Conservation (phyloP, 2,888 invertebrate species). For the Drosophila eohydei region DNA sequence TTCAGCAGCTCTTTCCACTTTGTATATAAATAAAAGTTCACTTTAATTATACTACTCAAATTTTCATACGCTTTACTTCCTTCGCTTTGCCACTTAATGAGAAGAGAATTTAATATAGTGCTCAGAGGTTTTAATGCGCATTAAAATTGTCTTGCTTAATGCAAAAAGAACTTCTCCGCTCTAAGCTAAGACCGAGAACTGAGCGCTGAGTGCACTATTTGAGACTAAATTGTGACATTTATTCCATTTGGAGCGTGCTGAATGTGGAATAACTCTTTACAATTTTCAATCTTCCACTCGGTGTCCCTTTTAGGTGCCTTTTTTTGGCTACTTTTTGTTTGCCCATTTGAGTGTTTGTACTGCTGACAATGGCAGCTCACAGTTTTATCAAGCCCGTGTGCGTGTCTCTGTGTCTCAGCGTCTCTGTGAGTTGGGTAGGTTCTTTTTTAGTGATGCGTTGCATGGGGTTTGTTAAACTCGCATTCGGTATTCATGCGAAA, state of each 20-base stretch:
- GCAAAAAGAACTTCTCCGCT: background rate
- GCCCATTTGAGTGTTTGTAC: slow-evolving; percentile 57
- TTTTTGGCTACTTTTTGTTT: slow-evolving; percentile 53
- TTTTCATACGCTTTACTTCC: background rate
- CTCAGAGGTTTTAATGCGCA: background rate
- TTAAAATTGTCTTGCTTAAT: background rate
- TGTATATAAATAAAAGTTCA: background rate
- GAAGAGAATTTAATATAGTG: background rate
- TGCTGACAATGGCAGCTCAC: slow-evolving; percentile 57
- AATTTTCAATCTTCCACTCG: slow-evolving; percentile 41
- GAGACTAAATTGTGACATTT: slow-evolving; percentile 47
- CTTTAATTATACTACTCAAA: background rate
- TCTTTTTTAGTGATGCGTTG: slow-evolving; percentile 21
- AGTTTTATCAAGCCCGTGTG: slow-evolving; percentile 38
- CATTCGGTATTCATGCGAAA: slow-evolving; percentile 74
- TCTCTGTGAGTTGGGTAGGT: slow-evolving; percentile 4
- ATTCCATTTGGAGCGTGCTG: slow-evolving; percentile 35
- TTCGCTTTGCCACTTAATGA: background rate
- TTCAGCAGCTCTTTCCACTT: background rate
- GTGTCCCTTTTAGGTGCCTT: slow-evolving; percentile 11
- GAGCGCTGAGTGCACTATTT: slow-evolving; percentile 31
- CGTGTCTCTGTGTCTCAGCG: slow-evolving; percentile 9
- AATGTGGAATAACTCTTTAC: slow-evolving; percentile 20
- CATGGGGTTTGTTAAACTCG: slow-evolving; percentile 49
- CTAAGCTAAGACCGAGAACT: slow-evolving; percentile 7